Conservation (phyloP, 1,140 invertebrate species). For the Radopholus similis region DNA sequence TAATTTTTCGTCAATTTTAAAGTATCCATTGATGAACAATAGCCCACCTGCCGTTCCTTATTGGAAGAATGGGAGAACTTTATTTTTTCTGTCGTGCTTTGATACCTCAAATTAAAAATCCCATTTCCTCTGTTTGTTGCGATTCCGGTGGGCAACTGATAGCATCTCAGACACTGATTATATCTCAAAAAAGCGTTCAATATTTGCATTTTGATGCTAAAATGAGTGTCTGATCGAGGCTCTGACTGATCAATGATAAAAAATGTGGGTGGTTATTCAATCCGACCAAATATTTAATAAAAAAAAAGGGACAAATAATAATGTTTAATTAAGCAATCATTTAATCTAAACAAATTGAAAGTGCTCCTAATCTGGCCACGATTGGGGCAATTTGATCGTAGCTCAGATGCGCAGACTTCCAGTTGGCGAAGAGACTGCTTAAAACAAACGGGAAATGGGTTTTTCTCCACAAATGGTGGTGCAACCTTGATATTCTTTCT, state of each 20-base stretch:
- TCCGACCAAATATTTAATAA: neutral
- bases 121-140: too few species aligned
- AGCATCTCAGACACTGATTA: too few species aligned
- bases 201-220: neutral
- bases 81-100: too few species aligned
- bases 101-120: too few species aligned
- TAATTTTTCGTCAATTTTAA: neutral
- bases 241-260: neutral
- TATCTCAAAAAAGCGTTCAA: neutral
- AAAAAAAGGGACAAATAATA: neutral
- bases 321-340: neutral
- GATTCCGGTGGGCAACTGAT: neutral
- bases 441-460: neutral
- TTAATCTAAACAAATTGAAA: slow-evolving; percentile 4
- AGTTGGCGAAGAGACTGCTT: neutral
- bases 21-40: neutral
- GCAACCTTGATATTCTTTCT: slow-evolving; percentile 1
- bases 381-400: slow-evolving; percentile 12
- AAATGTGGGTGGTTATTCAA: neutral
- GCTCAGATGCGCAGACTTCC: slow-evolving; percentile 1
- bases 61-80: too few species aligned
- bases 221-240: neutral
- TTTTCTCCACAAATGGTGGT: neutral
- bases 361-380: slow-evolving; percentile 3
- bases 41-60: too few species aligned